Evolutionary conservation across 2,113 vertebrate species (phyloP).

Genomic region (Gnathonemus longibarbis): DNA sequence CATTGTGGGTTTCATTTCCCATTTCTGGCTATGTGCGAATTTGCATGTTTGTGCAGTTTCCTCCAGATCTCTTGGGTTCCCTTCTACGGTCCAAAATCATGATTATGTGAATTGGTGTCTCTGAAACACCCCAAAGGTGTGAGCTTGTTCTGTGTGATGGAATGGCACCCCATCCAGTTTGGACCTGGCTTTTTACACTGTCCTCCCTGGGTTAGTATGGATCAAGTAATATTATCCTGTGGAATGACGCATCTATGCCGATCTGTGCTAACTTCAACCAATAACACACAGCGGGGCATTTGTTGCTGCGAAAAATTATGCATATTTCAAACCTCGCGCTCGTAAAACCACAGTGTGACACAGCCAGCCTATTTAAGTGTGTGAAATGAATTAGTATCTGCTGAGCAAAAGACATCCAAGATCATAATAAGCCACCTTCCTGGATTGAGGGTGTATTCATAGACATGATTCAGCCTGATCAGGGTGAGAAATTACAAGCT

Average conservation of each 20-base stretch:
- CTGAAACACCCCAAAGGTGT: not conserved
- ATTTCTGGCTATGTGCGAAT: not conserved
- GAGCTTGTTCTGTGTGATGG: not conserved
- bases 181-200: not conserved
- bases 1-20: not conserved
- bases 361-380: not conserved
- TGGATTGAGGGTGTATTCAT: not conserved
- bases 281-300: not conserved
- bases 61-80: not conserved
- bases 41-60: not conserved
- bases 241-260: not conserved
- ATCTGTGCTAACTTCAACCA: not conserved
- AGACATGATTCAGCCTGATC: not conserved
- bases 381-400: not conserved
- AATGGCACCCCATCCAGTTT: not conserved
- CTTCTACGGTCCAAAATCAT: not conserved
- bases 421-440: not conserved
- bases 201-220: not conserved
- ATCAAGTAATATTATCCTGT: not conserved
- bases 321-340: not conserved
- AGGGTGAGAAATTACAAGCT: not conserved
- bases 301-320: not conserved
- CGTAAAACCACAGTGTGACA: not conserved
- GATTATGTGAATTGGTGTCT: not conserved
- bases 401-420: not conserved